A percentile compares a stretch with the other conserved stretches of the same genome.
Evolutionary conservation across 2,888 invertebrate species (phyloP).

Genomic region (Acanthosepion pharaonis): DNA sequence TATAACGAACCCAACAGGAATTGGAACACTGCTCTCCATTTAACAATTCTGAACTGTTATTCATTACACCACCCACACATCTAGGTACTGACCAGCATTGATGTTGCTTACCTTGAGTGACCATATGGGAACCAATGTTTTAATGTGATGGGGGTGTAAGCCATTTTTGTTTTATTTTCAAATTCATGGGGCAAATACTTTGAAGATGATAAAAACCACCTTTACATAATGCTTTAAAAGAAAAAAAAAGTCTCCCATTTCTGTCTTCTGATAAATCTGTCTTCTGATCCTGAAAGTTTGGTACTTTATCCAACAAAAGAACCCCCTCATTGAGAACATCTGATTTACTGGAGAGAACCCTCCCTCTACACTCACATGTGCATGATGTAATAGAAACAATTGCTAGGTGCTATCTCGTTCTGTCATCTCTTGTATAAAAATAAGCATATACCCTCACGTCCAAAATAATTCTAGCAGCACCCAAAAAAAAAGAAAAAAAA

Average conservation of each 20-base stretch:
- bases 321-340: background rate
- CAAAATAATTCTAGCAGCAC: background rate
- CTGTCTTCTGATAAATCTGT: background rate
- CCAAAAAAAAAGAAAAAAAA: background rate
- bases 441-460: background rate
- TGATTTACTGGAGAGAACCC: background rate
- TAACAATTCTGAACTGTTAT: too few species aligned
- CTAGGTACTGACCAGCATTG: too few species aligned
- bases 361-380: background rate
- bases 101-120: too few species aligned
- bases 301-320: background rate
- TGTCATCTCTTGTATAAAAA: constrained; percentile 16
- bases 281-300: background rate
- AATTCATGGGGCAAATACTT: background rate
- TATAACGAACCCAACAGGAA: too few species aligned
- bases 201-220: background rate
- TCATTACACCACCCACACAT: too few species aligned
- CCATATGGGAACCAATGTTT: too few species aligned
- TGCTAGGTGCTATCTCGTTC: background rate
- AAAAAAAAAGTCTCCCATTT: background rate
- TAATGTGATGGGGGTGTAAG: too few species aligned
- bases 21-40: too few species aligned
- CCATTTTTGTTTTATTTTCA: too few species aligned
- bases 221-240: background rate
- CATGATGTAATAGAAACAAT: background rate